These are phyloP conservation scores for Corella eumyota DNA, from an alignment of 23 tunicate genomes.

Conservation along the genomic window DNA sequence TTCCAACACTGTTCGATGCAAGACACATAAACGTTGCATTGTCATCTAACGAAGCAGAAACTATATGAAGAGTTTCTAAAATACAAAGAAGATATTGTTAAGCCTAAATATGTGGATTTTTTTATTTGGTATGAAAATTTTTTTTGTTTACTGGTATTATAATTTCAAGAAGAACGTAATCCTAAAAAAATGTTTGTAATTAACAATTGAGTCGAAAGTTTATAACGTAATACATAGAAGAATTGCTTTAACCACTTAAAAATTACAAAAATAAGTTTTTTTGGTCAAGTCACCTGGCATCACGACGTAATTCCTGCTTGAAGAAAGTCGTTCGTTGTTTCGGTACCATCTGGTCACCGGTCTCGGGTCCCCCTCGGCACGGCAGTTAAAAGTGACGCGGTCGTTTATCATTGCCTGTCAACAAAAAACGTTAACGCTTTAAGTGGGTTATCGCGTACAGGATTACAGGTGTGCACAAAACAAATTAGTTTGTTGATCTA, in stretches of 20 bases:
- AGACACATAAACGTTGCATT: constrained; percentile 74
- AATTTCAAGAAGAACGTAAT: not conserved
- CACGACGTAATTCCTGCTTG: constrained; percentile 32
- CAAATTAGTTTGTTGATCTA: no score
- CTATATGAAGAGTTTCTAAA: constrained; percentile 48
- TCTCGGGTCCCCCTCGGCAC: constrained; percentile 55
- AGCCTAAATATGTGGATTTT: not conserved
- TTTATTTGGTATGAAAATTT: not conserved
- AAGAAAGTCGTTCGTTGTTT: constrained; percentile 23
- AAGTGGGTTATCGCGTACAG: no score
- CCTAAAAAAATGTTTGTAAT: no score
- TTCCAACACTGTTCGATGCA: constrained; percentile 74
- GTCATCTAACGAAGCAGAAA: constrained; percentile 20
- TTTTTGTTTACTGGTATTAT: not conserved
- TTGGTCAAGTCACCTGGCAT: constrained; percentile 68
- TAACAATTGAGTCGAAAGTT: no score
- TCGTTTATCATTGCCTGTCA: constrained; percentile 37
- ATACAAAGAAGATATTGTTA: not conserved
- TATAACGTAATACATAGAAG: no score
- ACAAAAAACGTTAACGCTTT: no score
- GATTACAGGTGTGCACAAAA: no score
- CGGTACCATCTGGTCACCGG: constrained; percentile 79
- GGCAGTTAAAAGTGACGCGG: constrained; percentile 50
- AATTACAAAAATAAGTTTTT: no score
- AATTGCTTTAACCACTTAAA: no score